phyloP scores from a whole-genome alignment of 2,797 vertebrate genomes.

The Enteromius viviparus region DNA sequence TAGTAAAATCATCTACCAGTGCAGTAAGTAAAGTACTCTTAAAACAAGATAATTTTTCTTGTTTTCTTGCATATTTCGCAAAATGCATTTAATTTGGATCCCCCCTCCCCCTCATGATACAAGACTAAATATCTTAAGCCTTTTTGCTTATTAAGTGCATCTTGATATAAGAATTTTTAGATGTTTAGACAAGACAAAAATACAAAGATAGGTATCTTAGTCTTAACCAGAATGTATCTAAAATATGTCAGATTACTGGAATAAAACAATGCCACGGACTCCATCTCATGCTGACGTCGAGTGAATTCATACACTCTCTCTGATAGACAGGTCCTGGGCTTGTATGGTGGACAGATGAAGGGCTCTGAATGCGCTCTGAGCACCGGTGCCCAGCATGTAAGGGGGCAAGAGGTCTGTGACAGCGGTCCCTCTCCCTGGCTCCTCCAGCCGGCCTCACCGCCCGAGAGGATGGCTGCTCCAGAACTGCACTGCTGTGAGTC shows the following conservation, averaged over 20 bases:
- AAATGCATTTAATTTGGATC: background rate
- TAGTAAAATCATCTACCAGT: background rate
- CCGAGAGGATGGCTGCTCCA: slow-evolving; percentile 35
- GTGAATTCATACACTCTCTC: background rate
- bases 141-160: background rate
- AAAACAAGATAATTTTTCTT: background rate
- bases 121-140: background rate
- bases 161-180: background rate
- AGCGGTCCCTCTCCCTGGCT: slow-evolving; percentile 43
- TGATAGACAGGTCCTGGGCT: slow-evolving; percentile 22
- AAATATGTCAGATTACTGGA: background rate
- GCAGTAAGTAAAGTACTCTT: background rate
- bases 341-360: slow-evolving; percentile 34
- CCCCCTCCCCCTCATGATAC: background rate
- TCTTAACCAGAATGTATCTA: background rate
- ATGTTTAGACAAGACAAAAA: background rate
- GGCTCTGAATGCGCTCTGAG: slow-evolving; percentile 20
- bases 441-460: slow-evolving; percentile 40
- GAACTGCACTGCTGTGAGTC: slow-evolving; percentile 50
- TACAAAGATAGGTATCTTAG: background rate
- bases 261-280: background rate
- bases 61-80: background rate
- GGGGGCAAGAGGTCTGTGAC: slow-evolving; percentile 40
- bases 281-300: background rate
- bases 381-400: slow-evolving; percentile 31